A percentile compares a stretch with the other conserved stretches of the same genome.
These are phyloP conservation scores for Callipepla squamata DNA, from an alignment of 2,113 vertebrate genomes.

Conservation along the genomic window DNA sequence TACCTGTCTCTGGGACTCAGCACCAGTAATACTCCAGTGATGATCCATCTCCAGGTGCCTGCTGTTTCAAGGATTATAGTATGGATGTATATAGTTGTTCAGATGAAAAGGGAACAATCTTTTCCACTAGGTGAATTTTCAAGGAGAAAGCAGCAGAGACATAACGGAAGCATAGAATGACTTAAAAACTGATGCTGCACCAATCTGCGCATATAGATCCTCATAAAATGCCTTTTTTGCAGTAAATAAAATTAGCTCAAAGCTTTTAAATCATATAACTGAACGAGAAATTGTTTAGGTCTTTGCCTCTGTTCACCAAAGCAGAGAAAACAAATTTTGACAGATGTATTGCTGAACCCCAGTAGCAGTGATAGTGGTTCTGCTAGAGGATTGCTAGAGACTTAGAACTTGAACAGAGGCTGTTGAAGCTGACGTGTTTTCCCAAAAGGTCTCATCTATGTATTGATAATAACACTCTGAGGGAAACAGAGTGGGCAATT, in stretches of 20 bases:
- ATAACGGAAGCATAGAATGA: neutral
- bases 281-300: neutral
- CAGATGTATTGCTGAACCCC: neutral
- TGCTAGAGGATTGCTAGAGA: neutral
- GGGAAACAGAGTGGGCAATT: neutral
- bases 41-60: neutral
- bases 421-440: neutral
- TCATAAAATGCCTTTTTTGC: neutral
- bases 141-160: neutral
- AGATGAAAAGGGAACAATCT: neutral
- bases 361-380: neutral
- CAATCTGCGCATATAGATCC: neutral
- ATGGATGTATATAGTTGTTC: neutral
- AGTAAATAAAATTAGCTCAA: neutral
- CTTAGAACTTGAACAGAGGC: rapidly evolving
- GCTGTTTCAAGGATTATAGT: neutral
- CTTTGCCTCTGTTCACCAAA: neutral
- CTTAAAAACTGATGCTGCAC: neutral
- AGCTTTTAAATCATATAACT: neutral
- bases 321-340: neutral
- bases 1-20: neutral
- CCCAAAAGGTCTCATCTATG: neutral
- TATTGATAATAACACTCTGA: neutral
- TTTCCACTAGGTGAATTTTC: neutral
- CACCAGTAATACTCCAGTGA: neutral